These are phyloP conservation scores for Hippopotamyrus pictus DNA, from an alignment of 2,797 vertebrate species.

Conservation along the genomic window DNA sequence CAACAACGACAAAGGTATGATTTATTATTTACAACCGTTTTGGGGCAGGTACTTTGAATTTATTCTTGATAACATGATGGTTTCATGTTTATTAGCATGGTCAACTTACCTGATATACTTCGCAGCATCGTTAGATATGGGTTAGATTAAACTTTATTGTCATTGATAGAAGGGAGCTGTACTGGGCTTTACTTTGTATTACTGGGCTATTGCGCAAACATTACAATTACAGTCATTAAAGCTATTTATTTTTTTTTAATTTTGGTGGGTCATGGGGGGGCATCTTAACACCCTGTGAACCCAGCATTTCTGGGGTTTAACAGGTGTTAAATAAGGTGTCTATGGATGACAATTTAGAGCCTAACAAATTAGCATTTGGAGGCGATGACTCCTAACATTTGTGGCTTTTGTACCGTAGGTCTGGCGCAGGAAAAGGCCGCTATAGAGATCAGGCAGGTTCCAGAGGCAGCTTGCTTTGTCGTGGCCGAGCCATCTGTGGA, in stretches of 20 bases:
- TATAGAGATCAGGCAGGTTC: neutral
- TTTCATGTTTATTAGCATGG: neutral
- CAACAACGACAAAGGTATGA: neutral
- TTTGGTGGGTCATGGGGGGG: neutral
- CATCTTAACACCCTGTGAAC: neutral
- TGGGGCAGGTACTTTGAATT: neutral
- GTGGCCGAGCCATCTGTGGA: slow-evolving; percentile 18
- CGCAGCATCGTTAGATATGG: neutral
- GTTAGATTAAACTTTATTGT: neutral
- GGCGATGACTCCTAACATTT: neutral
- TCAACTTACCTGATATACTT: neutral
- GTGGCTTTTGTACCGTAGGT: neutral
- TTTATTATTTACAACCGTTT: neutral
- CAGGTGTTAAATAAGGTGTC: neutral
- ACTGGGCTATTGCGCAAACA: neutral
- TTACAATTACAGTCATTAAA: neutral
- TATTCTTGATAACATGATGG: neutral
- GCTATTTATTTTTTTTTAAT: neutral
- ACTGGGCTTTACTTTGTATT: neutral
- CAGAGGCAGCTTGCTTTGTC: slow-evolving; percentile 19
- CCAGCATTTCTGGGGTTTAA: neutral
- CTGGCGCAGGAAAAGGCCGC: neutral
- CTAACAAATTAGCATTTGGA: neutral
- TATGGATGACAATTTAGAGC: neutral
- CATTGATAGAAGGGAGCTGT: neutral